Percentiles rank a stretch among this genome's conserved stretches.
These are phyloP conservation scores for Cephus spinipes DNA, from an alignment of 2,888 invertebrate species.

Conservation along the genomic window DNA sequence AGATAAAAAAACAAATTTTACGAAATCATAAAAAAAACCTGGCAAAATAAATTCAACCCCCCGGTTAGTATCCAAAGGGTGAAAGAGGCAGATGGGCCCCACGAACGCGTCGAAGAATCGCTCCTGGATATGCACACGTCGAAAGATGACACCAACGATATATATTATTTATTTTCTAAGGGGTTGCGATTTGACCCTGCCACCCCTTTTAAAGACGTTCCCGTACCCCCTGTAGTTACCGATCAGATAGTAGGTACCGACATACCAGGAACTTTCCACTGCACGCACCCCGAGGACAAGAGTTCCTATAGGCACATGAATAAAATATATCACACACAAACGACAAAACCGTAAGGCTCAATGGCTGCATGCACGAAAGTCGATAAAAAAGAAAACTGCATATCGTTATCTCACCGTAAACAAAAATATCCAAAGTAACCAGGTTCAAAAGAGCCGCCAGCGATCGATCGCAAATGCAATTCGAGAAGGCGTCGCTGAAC, in stretches of 20 bases:
- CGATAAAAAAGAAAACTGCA: no score
- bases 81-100: background rate
- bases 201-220: conserved; percentile 34
- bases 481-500: no score
- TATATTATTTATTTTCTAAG: conserved; percentile 57
- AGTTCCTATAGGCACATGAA: background rate
- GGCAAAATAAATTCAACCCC: no score
- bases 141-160: conserved; percentile 47
- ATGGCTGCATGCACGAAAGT: no score
- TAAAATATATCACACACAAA: background rate
- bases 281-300: background rate
- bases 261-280: conserved; percentile 8
- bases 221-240: conserved; percentile 41
- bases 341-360: no score
- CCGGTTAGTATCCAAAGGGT: background rate
- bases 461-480: no score
- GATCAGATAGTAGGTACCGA: conserved; percentile 46
- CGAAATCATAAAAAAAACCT: no score
- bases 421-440: background rate
- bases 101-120: background rate
- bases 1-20: no score
- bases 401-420: background rate
- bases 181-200: conserved; percentile 50
- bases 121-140: background rate
- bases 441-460: no score